phyloP scores from a whole-genome alignment of 2,113 vertebrate species.

The Tachysurus vachellii region DNA sequence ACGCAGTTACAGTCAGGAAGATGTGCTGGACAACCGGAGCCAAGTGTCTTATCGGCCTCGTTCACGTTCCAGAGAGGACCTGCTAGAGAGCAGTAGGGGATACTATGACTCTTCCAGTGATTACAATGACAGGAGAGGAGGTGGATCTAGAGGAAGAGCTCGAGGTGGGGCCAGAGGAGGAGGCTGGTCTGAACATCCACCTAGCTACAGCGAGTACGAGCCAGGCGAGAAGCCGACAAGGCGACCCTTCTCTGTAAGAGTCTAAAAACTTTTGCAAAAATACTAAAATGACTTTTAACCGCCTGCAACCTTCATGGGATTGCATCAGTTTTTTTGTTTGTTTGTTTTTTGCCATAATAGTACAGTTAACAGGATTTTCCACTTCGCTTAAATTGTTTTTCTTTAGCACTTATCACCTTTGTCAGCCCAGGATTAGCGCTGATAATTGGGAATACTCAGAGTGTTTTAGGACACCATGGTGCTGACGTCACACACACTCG shows the following conservation, averaged over 20 bases:
- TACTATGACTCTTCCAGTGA: conserved; percentile 89
- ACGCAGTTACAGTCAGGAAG: conserved; percentile 78
- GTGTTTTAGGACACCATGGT: background rate
- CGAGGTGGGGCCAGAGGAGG: conserved; percentile 59
- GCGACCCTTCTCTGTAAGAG: conserved; percentile 70
- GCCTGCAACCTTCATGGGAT: background rate
- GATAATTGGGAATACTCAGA: background rate
- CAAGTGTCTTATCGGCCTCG: conserved; percentile 57
- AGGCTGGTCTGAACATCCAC: conserved; percentile 81
- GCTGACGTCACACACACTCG: background rate
- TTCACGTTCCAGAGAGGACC: conserved; percentile 70
- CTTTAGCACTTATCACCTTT: background rate
- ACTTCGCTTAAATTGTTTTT: background rate
- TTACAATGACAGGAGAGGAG: conserved; percentile 59
- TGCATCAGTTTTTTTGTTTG: background rate
- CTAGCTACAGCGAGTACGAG: conserved; percentile 81
- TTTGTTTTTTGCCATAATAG: background rate
- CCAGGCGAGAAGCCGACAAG: conserved; percentile 69
- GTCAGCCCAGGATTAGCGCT: background rate
- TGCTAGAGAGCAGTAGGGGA: conserved; percentile 63
- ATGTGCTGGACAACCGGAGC: conserved; percentile 64
- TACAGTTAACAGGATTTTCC: background rate
- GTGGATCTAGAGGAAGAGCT: conserved; percentile 58
- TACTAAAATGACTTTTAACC: background rate
- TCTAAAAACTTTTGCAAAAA: conserved; percentile 50